Evolutionary conservation across 1,140 invertebrate genomes (phyloP), one percentile per base, ranked within the genome.

Genomic region (Zaprionus kolodkinae): DNA sequence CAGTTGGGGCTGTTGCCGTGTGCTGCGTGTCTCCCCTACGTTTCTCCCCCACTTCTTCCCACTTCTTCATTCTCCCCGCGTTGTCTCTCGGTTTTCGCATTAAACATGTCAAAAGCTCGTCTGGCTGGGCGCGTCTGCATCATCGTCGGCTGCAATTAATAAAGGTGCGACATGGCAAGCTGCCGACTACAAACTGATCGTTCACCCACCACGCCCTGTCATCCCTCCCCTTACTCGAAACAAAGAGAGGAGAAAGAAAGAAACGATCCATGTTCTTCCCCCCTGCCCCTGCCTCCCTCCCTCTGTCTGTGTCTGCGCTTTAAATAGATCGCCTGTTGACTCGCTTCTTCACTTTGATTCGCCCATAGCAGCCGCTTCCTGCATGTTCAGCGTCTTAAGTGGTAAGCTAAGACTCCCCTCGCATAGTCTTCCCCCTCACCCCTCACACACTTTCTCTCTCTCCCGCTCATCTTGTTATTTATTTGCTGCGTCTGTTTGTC

Each of bases 401-500:
- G 74, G 77, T 76, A 76, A 65, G 73, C 73, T 76, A 71, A 71
- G 77, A 64, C 60, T 50, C 59, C 21, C 25, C 6, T 45, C 40
- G 21, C 21, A 21, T 2, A 5, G 27, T 6, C 27, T 6, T 7
- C 30, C 38, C 38, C 43, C 30, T 13, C 59, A 17, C 10, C 45
- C 43, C 36, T n/a, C 11, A 36, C 35, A 57, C 35, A 11, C n/a
- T 35, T 7, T 11, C 60, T 35, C 13, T 15, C 30, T 0, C 48
- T 4, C 17, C 11, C 40, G 33, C 60, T 35, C 17, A 60, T 77
- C 78, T 61, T 52, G 85, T 89, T 81, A 89, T 89, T 89, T 89
- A 89, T 89, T 90, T 89, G 86, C 54, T 76, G 86, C 78, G 85
- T 89, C 86, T 89, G 85, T 89, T 89, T 89, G 85, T 84, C 85